Percentiles rank a stretch among this genome's conserved stretches.
These are phyloP conservation scores for Acleris holmiana DNA, from an alignment of 2,888 invertebrate genomes.

Conservation along the genomic window DNA sequence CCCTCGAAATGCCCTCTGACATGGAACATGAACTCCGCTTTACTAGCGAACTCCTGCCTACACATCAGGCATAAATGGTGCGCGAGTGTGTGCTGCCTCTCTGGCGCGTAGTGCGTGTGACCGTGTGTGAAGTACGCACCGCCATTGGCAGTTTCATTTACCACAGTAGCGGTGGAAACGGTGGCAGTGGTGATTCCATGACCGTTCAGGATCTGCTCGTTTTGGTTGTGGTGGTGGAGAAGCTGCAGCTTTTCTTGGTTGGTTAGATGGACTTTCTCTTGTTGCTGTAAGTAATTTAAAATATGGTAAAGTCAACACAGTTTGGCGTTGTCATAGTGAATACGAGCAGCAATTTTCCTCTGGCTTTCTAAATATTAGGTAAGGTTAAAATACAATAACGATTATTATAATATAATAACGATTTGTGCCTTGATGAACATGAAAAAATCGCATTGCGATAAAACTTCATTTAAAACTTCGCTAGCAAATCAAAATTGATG, in stretches of 20 bases:
- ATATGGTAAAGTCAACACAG: neutral
- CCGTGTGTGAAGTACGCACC: conserved; percentile 78
- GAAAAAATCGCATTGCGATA: too few species aligned
- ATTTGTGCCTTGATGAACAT: too few species aligned
- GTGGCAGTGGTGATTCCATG: conserved; percentile 75
- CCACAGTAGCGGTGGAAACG: conserved; percentile 75
- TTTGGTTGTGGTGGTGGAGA: conserved; percentile 79
- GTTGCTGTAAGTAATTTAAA: conserved; percentile 59
- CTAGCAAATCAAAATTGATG: too few species aligned
- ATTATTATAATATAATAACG: too few species aligned
- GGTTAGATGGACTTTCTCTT: conserved; percentile 78
- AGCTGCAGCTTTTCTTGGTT: conserved; percentile 79
- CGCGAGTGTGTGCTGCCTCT: conserved; percentile 76
- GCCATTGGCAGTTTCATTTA: conserved; percentile 67
- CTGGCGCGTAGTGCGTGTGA: conserved; percentile 76
- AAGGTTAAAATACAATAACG: too few species aligned
- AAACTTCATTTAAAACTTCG: too few species aligned
- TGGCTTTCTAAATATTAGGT: too few species aligned
- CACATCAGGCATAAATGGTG: conserved; percentile 87
- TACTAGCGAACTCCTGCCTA: conserved; percentile 86
- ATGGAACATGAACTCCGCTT: conserved; percentile 88
- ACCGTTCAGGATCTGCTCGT: conserved; percentile 77
- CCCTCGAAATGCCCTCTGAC: conserved; percentile 87
- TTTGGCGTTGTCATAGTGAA: too few species aligned
- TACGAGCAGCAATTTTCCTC: too few species aligned